Conservation (phyloP, 2,797 vertebrate genomes). For the Pseudochromis fuscus region DNA sequence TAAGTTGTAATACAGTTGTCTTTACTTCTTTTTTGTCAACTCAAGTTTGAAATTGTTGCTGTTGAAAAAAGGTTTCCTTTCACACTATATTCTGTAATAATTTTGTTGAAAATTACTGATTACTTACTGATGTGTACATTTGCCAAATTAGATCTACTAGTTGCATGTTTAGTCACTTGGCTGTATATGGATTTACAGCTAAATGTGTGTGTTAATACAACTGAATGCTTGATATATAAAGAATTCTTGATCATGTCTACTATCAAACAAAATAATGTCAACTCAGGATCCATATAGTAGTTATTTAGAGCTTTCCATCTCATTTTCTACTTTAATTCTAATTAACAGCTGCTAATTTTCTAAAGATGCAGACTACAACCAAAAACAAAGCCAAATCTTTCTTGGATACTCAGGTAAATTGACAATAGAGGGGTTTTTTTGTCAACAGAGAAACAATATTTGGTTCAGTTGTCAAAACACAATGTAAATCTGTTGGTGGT, state of each 20-base stretch:
- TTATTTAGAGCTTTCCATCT: neutral
- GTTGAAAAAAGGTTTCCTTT: no score
- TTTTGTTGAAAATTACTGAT: no score
- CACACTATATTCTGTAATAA: no score
- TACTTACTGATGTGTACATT: no score
- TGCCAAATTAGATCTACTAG: neutral
- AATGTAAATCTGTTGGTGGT: neutral
- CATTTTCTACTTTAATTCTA: neutral
- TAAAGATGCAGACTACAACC: slow-evolving; percentile 1
- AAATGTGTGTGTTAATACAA: neutral
- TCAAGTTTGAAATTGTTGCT: no score
- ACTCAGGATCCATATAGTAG: neutral
- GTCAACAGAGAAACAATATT: slow-evolving; percentile 26
- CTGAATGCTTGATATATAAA: no score
- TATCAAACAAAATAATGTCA: neutral
- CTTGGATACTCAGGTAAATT: neutral
- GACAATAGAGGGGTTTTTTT: slow-evolving; percentile 35
- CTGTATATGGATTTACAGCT: neutral
- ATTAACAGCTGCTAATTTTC: neutral
- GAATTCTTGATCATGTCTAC: neutral
- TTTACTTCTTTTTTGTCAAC: no score
- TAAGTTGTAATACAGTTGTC: no score
- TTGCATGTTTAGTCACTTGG: neutral
- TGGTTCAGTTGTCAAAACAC: slow-evolving; percentile 24
- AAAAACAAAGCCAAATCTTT: neutral